A percentile compares a stretch with the other conserved stretches of the same genome.
Conservation (phyloP, 2,888 invertebrate genomes). For the Zaprionus lineosus region DNA sequence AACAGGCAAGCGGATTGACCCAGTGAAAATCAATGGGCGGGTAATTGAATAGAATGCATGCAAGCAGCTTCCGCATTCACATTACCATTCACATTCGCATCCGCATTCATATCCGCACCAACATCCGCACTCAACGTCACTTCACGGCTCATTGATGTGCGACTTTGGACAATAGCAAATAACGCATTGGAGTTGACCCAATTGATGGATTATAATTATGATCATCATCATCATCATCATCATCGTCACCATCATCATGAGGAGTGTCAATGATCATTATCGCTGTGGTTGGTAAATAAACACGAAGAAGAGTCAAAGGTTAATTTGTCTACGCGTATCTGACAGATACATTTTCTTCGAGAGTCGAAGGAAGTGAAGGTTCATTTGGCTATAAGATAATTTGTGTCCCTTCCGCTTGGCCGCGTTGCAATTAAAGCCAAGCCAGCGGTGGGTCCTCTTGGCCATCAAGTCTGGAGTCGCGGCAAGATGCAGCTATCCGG, state of each 20-base stretch:
- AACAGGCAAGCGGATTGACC: constrained; percentile 46
- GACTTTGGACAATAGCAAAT: constrained; percentile 37
- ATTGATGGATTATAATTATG: constrained; percentile 48
- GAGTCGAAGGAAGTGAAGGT: background rate
- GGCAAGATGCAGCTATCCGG: constrained; percentile 39
- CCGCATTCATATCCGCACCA: constrained; percentile 28
- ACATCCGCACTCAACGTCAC: constrained; percentile 31
- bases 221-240: constrained; percentile 6
- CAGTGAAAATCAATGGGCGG: constrained; percentile 50
- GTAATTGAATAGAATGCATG: constrained; percentile 33
- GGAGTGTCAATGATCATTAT: constrained; percentile 8
- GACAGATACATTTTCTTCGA: constrained; percentile 29
- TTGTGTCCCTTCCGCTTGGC: constrained; percentile 72
- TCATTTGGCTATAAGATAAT: constrained; percentile 58
- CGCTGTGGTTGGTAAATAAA: constrained; percentile 16
- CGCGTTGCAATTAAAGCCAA: constrained; percentile 54
- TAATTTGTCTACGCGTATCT: constrained; percentile 16
- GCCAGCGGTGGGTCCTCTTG: no score
- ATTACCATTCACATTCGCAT: constrained; percentile 18
- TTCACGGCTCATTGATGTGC: constrained; percentile 61
- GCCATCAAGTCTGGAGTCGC: no score
- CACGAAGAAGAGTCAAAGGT: constrained; percentile 32
- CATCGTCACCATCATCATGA: constrained; percentile 1
- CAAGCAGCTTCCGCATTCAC: constrained; percentile 36
- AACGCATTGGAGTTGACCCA: constrained; percentile 44